phyloP scores from a whole-genome alignment of 2,797 vertebrate species.

The Hippopotamyrus pictus region DNA sequence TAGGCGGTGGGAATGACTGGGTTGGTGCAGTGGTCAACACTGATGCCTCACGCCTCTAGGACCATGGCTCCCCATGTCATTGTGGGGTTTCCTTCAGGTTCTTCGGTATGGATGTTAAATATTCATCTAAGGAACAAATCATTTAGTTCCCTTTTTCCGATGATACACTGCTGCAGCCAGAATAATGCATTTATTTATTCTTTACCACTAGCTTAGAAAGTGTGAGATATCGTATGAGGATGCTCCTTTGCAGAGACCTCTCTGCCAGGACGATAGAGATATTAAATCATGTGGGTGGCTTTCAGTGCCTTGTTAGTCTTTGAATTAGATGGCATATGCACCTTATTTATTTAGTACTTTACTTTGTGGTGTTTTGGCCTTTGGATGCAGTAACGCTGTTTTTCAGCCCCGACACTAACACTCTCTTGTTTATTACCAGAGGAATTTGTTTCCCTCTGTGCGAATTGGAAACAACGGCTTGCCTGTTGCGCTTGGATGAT shows the following conservation, averaged over 20 bases:
- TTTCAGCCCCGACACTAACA: neutral
- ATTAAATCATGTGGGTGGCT: neutral
- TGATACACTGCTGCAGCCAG: neutral
- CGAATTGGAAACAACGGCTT: neutral
- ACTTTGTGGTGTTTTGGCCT: neutral
- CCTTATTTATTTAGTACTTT: neutral
- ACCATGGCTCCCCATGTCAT: neutral
- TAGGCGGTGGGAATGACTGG: neutral
- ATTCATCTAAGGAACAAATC: neutral
- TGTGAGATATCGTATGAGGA: neutral
- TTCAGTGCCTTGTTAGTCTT: neutral
- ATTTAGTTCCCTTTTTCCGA: neutral
- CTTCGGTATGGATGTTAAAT: neutral
- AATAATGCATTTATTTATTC: neutral
- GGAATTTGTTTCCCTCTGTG: neutral
- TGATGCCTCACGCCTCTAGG: neutral
- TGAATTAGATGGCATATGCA: neutral
- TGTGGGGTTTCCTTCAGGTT: neutral
- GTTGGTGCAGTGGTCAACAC: neutral
- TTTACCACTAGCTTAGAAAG: neutral
- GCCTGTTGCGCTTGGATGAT: neutral
- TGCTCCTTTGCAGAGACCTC: neutral
- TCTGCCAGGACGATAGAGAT: neutral
- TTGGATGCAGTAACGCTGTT: neutral
- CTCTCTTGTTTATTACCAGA: neutral